These are phyloP conservation scores for Mimachlamys varia DNA, from an alignment of 2,888 invertebrate species.

Conservation along the genomic window DNA sequence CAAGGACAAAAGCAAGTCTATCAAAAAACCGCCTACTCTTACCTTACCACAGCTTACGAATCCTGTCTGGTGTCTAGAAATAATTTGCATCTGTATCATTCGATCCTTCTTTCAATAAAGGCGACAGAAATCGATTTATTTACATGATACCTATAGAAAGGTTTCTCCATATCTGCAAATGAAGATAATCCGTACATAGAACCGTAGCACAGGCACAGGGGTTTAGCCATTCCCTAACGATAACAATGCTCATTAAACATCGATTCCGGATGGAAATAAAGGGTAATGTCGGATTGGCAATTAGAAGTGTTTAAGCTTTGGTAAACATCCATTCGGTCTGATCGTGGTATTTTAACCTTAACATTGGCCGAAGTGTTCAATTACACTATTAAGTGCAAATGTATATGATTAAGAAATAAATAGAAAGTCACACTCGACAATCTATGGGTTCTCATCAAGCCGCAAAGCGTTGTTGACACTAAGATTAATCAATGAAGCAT, in stretches of 20 bases:
- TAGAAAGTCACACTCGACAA: background rate
- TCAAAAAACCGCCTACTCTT: background rate
- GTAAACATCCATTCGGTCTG: background rate
- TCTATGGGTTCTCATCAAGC: background rate
- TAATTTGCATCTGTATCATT: background rate
- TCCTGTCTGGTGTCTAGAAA: background rate
- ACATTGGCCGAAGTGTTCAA: background rate
- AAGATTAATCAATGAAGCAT: constrained; percentile 14
- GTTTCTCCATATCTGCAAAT: background rate
- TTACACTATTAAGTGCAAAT: background rate
- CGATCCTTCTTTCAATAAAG: background rate
- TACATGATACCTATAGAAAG: background rate
- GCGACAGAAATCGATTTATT: background rate
- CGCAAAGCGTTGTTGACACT: constrained; percentile 20
- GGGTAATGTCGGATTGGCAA: background rate
- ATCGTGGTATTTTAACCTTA: background rate
- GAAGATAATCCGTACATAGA: background rate
- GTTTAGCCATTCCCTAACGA: background rate
- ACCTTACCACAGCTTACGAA: background rate
- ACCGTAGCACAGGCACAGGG: background rate
- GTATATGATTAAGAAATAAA: background rate
- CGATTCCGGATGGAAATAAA: background rate
- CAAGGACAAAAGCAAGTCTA: background rate
- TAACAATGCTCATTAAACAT: background rate
- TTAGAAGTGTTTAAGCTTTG: background rate